Evolutionary conservation across 2,888 invertebrate species (phyloP).

Genomic region (Sinotaia quadrata): DNA sequence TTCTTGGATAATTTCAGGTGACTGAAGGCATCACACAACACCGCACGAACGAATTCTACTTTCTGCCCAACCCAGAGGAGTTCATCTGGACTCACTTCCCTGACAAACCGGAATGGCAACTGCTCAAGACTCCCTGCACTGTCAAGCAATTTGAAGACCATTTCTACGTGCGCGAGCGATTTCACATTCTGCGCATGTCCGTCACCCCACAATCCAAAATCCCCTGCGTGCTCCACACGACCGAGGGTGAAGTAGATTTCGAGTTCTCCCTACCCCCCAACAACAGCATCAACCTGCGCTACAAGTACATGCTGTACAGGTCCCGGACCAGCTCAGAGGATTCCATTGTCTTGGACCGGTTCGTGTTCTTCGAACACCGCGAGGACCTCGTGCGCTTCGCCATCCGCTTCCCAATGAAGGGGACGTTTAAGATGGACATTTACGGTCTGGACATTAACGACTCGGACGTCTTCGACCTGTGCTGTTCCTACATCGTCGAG

Average conservation of each 20-base stretch:
- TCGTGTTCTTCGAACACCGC: slow-evolving; percentile 65
- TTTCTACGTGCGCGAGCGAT: slow-evolving; percentile 67
- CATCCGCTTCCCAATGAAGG: slow-evolving; percentile 59
- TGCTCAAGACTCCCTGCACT: slow-evolving; percentile 56
- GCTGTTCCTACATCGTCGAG: slow-evolving; percentile 66
- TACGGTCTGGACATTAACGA: slow-evolving; percentile 61
- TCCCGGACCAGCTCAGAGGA: slow-evolving; percentile 40
- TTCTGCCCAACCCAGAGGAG: slow-evolving; percentile 67
- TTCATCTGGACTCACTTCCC: slow-evolving; percentile 68
- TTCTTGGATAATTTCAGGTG: slow-evolving; percentile 7
- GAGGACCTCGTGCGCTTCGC: slow-evolving; percentile 54
- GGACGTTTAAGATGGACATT: slow-evolving; percentile 67
- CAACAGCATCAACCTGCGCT: slow-evolving; percentile 54
- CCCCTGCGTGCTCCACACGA: slow-evolving; percentile 51
- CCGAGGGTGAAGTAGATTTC: slow-evolving; percentile 61
- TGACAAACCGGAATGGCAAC: slow-evolving; percentile 65
- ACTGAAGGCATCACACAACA: slow-evolving; percentile 62
- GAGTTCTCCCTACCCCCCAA: slow-evolving; percentile 55
- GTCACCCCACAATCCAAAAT: slow-evolving; percentile 41
- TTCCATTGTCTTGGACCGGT: slow-evolving; percentile 57
- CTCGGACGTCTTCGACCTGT: slow-evolving; percentile 64
- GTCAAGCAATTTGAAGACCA: slow-evolving; percentile 58
- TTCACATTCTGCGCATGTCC: slow-evolving; percentile 60
- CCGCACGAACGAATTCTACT: slow-evolving; percentile 69
- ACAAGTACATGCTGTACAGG: slow-evolving; percentile 65